Percentiles rank a stretch among this genome's conserved stretches.
phyloP scores from a whole-genome alignment of 2,113 vertebrate species.

The Ptychochromis oligacanthus region DNA sequence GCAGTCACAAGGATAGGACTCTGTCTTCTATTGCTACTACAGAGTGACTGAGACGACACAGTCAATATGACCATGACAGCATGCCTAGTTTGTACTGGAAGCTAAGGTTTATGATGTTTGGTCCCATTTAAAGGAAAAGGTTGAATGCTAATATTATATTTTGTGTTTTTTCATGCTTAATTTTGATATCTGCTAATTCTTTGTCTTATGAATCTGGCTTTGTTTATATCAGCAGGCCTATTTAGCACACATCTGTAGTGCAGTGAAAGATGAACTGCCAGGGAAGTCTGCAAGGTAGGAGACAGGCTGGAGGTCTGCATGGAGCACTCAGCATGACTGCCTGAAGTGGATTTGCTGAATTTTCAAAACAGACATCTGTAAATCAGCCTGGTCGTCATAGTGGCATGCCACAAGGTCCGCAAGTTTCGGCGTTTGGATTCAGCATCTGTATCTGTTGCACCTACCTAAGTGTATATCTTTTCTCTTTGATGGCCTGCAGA shows the following conservation, averaged over 20 bases:
- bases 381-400: conserved; percentile 34
- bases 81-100: not conserved
- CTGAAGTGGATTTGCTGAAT: conserved; percentile 31
- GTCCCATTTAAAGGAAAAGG: not conserved
- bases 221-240: conserved; percentile 61
- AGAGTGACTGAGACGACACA: not conserved
- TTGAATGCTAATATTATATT: not conserved
- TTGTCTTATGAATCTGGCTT: conserved; percentile 58
- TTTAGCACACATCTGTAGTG: conserved; percentile 63
- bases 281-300: conserved; percentile 60
- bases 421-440: conserved; percentile 50
- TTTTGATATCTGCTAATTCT: conserved; percentile 15
- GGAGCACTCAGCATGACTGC: conserved; percentile 62
- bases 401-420: conserved; percentile 52
- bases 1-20: conserved; percentile 6
- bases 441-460: conserved; percentile 37
- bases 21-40: not conserved
- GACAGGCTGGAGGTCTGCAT: conserved; percentile 64
- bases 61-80: not conserved
- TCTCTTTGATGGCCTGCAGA: conserved; percentile 21
- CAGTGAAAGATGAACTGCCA: conserved; percentile 63
- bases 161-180: not conserved
- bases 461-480: conserved; percentile 21
- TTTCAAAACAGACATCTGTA: conserved; percentile 13
- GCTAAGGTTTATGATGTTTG: conserved; percentile 6